These are phyloP conservation scores for Brenthis ino DNA, from an alignment of 2,888 invertebrate genomes.

Conservation along the genomic window DNA sequence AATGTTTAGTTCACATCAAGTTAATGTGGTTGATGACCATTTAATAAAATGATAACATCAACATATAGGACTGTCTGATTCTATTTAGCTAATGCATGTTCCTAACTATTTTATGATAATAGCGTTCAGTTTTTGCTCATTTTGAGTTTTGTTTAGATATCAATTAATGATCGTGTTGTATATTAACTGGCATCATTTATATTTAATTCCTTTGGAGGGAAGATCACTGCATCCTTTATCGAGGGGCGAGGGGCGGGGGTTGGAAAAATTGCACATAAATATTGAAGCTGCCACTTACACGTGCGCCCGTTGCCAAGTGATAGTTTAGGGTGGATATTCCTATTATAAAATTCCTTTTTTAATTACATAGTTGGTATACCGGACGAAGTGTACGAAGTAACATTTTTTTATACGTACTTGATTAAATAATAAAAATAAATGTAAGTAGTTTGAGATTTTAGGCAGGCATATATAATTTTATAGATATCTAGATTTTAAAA, in stretches of 20 bases:
- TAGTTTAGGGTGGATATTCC: constrained; percentile 54
- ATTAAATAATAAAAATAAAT: too few relatives aligned
- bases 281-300: constrained; percentile 83
- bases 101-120: not conserved
- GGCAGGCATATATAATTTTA: too few relatives aligned
- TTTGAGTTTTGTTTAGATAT: constrained; percentile 6
- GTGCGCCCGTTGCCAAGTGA: constrained; percentile 68
- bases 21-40: constrained; percentile 5
- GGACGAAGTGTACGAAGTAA: too few relatives aligned
- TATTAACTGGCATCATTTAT: constrained; percentile 65
- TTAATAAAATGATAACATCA: constrained; percentile 11
- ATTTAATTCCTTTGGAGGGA: constrained; percentile 64
- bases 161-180: constrained; percentile 36
- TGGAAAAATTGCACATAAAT: constrained; percentile 83
- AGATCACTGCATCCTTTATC: constrained; percentile 77
- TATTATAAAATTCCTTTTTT: not conserved
- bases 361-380: not conserved
- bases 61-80: not conserved
- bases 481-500: too few relatives aligned
- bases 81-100: constrained; percentile 1
- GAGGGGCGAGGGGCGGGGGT: constrained; percentile 54
- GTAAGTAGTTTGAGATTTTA: too few relatives aligned
- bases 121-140: not conserved
- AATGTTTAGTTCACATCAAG: constrained; percentile 17
- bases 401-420: too few relatives aligned